Evolutionary conservation across 2,888 invertebrate genomes (phyloP).

Genomic region (Drosophila antonietae): DNA sequence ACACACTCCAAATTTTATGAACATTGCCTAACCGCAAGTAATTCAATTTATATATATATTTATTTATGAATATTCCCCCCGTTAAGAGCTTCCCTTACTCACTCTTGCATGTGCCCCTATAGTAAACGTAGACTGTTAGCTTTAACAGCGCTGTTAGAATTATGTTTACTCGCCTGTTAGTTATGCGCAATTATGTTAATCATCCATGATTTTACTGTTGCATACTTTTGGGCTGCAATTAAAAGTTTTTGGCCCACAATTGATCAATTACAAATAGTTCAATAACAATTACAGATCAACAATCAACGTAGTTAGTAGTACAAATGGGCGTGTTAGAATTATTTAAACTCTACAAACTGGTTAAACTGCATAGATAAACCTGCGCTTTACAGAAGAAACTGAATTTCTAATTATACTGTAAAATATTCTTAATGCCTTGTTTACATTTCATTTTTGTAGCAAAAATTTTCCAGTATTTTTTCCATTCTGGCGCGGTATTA

Average conservation of each 20-base stretch:
- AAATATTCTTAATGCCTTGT: slow-evolving; percentile 18
- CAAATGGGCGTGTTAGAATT: background rate
- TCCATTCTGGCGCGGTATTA: background rate
- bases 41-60: background rate
- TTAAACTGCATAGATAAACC: background rate
- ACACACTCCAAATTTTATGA: slow-evolving; percentile 3
- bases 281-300: background rate
- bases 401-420: slow-evolving; percentile 11
- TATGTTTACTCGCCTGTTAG: background rate
- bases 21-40: background rate
- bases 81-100: background rate
- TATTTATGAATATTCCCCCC: background rate
- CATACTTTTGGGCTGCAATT: slow-evolving; percentile 20
- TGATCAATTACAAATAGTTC: background rate
- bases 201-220: background rate
- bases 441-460: background rate
- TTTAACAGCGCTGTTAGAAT: slow-evolving; percentile 13
- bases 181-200: slow-evolving; percentile 14
- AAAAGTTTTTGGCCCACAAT: background rate
- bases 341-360: slow-evolving; percentile 4
- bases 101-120: background rate
- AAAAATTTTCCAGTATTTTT: slow-evolving; percentile 14
- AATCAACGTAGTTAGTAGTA: background rate
- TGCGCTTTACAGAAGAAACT: background rate
- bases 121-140: background rate